Base-by-base conservation (phyloP, 2,797 vertebrate genomes). In the Ptychobarbus kaznakovi region DNA sequence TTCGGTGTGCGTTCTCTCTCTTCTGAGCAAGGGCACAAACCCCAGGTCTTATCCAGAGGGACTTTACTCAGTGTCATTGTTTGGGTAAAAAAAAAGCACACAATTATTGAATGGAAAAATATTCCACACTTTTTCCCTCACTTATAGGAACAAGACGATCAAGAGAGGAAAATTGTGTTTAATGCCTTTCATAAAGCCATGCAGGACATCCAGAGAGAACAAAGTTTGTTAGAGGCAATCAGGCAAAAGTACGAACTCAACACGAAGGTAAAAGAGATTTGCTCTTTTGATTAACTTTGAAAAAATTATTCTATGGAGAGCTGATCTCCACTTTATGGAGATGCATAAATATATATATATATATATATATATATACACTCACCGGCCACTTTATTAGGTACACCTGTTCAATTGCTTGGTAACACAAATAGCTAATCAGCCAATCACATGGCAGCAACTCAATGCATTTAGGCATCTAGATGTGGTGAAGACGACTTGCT, bases 131-230 rank as follows among this genome's bases (percentile, higher is more conserved):
- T 1, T 44, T 90, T 46, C 51, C 18, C 51, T 18, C 6, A 8
- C 6, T 53, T 87, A 42, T 73, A 96, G 95, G 92, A 93, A 20
- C 92, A 90, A 80, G 89, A 90, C 85, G 92, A 92, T 87, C 49
- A 87, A 78, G 94, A 94, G 61, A 91, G 89, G 73, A 86, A 87
- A 88, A 92, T 95, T 56, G 94, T 95, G 89, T 88, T 72, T 83
- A 89, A 86, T 77, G 91, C 92, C 25, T 95, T 93, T 28, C 90
- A 69, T 85, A 86, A 90, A 87, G 88, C 94, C 61, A 81, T 93
- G 20, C 69, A 88, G 80, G 88, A 91, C 74, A 87, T 95, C 72
- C 38, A 2, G 65, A 82, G 92, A 72, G 95, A 96, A 78, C 92
- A 93, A 88, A 80, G 44, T 22, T 84, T 95, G 5, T 94, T 96